Evolutionary conservation across 2,888 invertebrate species (phyloP).

Genomic region (Cyclophora albipunctata): DNA sequence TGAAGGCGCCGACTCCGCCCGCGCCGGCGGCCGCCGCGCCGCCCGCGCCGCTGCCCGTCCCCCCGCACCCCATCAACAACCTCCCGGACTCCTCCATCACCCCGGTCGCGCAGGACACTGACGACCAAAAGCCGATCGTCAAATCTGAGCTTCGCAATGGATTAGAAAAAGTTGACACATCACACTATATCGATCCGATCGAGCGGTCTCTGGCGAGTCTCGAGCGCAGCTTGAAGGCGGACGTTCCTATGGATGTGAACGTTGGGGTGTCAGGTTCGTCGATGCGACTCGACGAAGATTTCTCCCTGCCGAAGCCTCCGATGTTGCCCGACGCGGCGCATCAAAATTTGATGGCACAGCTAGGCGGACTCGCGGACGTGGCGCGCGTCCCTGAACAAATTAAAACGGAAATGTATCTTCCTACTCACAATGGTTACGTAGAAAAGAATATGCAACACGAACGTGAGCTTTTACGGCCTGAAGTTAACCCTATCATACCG

Average conservation of each 20-base stretch:
- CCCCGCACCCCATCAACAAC: conserved; percentile 17
- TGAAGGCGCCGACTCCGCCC: conserved; percentile 30
- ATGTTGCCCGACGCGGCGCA: conserved; percentile 53
- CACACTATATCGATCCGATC: conserved; percentile 78
- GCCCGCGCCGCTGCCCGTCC: conserved; percentile 8
- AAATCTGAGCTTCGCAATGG: conserved; percentile 60
- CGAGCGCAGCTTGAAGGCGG: conserved; percentile 77
- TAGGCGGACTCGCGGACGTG: conserved; percentile 57
- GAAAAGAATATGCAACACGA: conserved; percentile 54
- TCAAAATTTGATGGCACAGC: conserved; percentile 63
- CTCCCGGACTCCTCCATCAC: conserved; percentile 36
- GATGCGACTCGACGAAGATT: conserved; percentile 65
- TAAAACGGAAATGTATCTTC: conserved; percentile 54
- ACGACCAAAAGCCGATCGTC: conserved; percentile 37
- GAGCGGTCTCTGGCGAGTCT: conserved; percentile 82
- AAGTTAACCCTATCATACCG: conserved; percentile 40
- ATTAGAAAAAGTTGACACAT: conserved; percentile 58
- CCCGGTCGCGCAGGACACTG: conserved; percentile 28
- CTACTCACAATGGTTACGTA: conserved; percentile 60
- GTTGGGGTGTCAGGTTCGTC: conserved; percentile 65
- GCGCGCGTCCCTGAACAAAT: conserved; percentile 54
- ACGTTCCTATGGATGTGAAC: conserved; percentile 72
- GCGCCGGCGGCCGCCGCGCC: conserved; percentile 6
- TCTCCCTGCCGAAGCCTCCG: conserved; percentile 56
- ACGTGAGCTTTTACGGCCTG: conserved; percentile 45